phyloP scores from a whole-genome alignment of 1,140 invertebrate species.

The Mesaphorura yosii region DNA sequence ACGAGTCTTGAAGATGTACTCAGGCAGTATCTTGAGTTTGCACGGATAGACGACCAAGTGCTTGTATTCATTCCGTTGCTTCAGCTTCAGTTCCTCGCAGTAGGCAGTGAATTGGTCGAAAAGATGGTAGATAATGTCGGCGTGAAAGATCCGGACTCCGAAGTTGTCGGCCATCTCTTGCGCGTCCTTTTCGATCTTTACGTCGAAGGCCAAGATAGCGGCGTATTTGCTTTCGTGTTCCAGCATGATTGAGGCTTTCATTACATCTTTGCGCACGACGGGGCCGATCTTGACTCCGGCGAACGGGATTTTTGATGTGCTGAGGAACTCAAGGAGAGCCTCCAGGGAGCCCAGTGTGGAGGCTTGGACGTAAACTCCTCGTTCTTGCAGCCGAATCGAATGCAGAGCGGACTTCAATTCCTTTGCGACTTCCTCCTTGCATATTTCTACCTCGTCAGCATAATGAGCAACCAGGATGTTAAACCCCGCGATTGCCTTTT shows the following conservation, averaged over 20 bases:
- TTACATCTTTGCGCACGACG: conserved; percentile 97
- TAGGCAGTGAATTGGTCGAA: conserved; percentile 96
- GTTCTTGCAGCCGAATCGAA: conserved; percentile 77
- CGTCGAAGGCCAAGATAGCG: conserved; percentile 97
- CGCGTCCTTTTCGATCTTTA: conserved; percentile 93
- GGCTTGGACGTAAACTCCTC: conserved; percentile 96
- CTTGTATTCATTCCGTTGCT: conserved; percentile 89
- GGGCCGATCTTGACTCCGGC: conserved; percentile 97
- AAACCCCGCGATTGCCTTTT: conserved; percentile 91
- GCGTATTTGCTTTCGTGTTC: conserved; percentile 96
- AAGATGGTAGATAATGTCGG: conserved; percentile 99
- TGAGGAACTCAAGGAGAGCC: conserved; percentile 92
- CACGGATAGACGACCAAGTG: conserved; percentile 96
- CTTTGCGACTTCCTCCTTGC: conserved; percentile 63
- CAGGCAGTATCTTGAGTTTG: conserved; percentile 71
- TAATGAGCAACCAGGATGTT: conserved; percentile 78
- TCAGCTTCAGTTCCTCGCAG: conserved; percentile 81
- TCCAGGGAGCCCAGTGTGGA: conserved; percentile 96
- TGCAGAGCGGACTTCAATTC: conserved; percentile 79
- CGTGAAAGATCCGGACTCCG: conserved; percentile 56
- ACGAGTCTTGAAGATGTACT: conserved; percentile 93
- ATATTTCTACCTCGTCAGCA: conserved; percentile 83
- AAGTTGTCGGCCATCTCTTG: conserved; percentile 69
- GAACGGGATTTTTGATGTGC: conserved; percentile 92
- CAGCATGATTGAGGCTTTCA: conserved; percentile 98